These are phyloP conservation scores for Amphipoea lucens DNA, from an alignment of 2,888 invertebrate species.

Conservation along the genomic window DNA sequence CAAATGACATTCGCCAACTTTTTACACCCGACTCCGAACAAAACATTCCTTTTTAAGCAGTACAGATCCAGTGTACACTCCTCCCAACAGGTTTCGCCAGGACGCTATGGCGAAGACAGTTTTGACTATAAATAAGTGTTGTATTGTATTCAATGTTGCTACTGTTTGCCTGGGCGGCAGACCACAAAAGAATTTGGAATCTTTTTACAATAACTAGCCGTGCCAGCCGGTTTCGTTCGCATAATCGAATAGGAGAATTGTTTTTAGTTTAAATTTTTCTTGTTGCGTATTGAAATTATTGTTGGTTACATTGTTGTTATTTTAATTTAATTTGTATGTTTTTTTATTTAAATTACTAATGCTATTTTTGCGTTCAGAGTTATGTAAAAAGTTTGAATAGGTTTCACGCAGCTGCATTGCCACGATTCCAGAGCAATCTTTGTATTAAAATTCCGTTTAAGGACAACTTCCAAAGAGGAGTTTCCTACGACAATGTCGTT, in stretches of 20 bases:
- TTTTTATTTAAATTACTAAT: conserved; percentile 7
- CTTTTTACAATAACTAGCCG: conserved; percentile 78
- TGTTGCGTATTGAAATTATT: conserved; percentile 45
- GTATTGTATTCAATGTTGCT: conserved; percentile 90
- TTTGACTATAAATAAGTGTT: conserved; percentile 90
- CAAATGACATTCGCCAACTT: conserved; percentile 23
- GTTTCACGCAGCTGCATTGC: conserved; percentile 13
- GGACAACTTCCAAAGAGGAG: background rate
- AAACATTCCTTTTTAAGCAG: conserved; percentile 38
- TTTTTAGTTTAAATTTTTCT: conserved; percentile 50
- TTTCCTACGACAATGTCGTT: background rate
- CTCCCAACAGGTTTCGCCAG: conserved; percentile 72
- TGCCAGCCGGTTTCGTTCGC: conserved; percentile 66
- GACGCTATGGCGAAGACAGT: conserved; percentile 89
- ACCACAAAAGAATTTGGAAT: conserved; percentile 89
- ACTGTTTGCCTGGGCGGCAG: conserved; percentile 85
- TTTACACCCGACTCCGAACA: background rate
- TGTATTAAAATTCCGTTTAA: background rate
- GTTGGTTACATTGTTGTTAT: conserved; percentile 41
- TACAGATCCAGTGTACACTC: conserved; percentile 66
- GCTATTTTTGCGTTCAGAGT: background rate
- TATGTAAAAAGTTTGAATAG: conserved; percentile 11
- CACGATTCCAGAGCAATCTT: background rate
- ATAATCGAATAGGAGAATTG: conserved; percentile 65
- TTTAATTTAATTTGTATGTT: conserved; percentile 44